Evolutionary conservation across 1,140 invertebrate species (phyloP).

Genomic region (Conus betulinus): DNA sequence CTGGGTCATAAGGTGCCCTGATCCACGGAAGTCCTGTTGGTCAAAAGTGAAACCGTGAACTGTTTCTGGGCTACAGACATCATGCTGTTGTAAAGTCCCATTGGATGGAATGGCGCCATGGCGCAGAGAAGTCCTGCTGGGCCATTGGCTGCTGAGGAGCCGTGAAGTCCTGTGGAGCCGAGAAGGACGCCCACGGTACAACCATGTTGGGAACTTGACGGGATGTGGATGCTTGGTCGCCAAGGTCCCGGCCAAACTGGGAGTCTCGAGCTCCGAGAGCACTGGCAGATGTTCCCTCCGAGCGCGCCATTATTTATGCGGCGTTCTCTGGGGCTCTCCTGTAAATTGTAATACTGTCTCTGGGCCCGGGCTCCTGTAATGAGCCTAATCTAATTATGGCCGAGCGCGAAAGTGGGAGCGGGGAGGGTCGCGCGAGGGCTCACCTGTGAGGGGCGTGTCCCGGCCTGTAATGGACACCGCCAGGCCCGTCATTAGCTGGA

Average conservation of each 20-base stretch:
- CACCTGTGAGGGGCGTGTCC: slow-evolving; percentile 36
- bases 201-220: no score
- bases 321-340: slow-evolving; percentile 25
- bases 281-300: slow-evolving; percentile 32
- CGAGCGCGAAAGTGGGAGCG: slow-evolving; percentile 23
- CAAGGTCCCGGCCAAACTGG: neutral
- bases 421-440: slow-evolving; percentile 33
- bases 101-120: no score
- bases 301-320: slow-evolving; percentile 38
- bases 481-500: slow-evolving; percentile 32
- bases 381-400: slow-evolving; percentile 39
- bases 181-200: no score
- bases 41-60: no score
- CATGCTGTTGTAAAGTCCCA: no score
- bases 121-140: no score
- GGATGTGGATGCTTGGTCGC: neutral
- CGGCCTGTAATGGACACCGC: slow-evolving; percentile 36
- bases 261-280: neutral
- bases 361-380: slow-evolving; percentile 26
- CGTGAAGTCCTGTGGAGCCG: no score
- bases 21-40: no score
- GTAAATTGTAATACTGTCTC: slow-evolving; percentile 40
- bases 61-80: no score
- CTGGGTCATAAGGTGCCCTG: no score
- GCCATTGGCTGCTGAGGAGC: no score